Evolutionary conservation across 2,888 invertebrate species (phyloP).

Genomic region (Melieria picta): DNA sequence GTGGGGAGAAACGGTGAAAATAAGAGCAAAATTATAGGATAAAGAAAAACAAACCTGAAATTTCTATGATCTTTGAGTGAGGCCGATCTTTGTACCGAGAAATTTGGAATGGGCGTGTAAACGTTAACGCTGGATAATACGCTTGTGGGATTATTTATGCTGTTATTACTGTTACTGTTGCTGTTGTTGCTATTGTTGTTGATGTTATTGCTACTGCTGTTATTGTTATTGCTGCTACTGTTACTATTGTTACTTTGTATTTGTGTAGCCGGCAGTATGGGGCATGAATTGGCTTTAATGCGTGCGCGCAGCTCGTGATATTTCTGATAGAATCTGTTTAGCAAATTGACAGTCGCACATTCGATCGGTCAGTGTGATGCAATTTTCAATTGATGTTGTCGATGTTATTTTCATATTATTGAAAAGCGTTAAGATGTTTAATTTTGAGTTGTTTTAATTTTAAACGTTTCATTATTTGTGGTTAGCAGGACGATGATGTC

Average conservation of each 20-base stretch:
- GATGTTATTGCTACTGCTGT: constrained; percentile 50
- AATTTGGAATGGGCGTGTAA: constrained; percentile 67
- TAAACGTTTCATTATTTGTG: constrained; percentile 6
- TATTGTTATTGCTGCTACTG: constrained; percentile 61
- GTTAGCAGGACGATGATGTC: constrained; percentile 27
- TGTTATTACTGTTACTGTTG: constrained; percentile 48
- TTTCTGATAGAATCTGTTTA: constrained; percentile 84
- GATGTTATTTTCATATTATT: constrained; percentile 15
- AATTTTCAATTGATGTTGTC: constrained; percentile 24
- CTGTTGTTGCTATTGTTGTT: constrained; percentile 42
- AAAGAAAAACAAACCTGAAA: constrained; percentile 65
- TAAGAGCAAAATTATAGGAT: constrained; percentile 31
- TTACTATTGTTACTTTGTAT: constrained; percentile 54
- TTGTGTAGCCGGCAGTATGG: constrained; percentile 75
- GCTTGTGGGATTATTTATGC: constrained; percentile 52
- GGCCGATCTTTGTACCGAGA: constrained; percentile 70
- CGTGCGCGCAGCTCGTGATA: constrained; percentile 88
- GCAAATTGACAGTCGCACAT: constrained; percentile 64
- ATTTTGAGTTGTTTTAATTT: constrained; percentile 18
- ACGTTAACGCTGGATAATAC: constrained; percentile 48
- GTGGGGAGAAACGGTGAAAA: constrained; percentile 15
- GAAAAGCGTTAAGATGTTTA: constrained; percentile 15
- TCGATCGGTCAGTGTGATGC: neutral
- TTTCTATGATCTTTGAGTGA: constrained; percentile 69
- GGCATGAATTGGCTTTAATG: constrained; percentile 87